Evolutionary conservation across 2,888 invertebrate genomes (phyloP).

Genomic region (Drosophila stalkeri): DNA sequence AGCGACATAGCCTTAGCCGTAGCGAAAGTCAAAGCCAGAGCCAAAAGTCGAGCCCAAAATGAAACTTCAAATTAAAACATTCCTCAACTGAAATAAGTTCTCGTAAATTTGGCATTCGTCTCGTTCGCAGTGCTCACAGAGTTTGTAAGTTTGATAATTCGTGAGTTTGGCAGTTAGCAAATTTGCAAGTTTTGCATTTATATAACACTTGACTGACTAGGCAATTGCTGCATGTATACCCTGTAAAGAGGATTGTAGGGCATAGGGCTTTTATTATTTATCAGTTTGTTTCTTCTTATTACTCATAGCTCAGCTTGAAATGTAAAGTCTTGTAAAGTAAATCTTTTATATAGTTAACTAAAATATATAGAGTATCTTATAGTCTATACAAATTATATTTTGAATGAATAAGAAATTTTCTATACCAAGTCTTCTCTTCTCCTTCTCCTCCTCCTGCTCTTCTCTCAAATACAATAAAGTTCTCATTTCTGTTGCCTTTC

Average conservation of each 20-base stretch:
- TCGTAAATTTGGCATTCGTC: conserved; percentile 23
- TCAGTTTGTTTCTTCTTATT: no score
- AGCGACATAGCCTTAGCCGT: neutral
- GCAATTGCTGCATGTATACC: neutral
- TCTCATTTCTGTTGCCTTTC: neutral
- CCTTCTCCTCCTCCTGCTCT: no score
- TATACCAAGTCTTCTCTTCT: no score
- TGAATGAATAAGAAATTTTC: no score
- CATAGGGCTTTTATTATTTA: no score
- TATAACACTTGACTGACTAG: neutral
- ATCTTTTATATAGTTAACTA: no score
- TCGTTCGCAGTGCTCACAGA: neutral
- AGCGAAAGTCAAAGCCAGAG: conserved; percentile 5
- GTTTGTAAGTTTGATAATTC: conserved; percentile 1
- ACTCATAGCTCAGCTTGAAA: no score
- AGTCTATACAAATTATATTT: neutral
- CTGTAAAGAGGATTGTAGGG: neutral
- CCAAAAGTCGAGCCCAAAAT: neutral
- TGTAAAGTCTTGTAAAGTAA: no score
- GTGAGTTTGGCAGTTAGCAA: conserved; percentile 1
- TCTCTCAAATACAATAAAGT: neutral
- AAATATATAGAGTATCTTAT: neutral
- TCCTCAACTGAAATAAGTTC: conserved; percentile 51
- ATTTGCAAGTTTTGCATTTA: conserved; percentile 4
- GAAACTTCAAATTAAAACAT: conserved; percentile 76